A percentile compares a stretch with the other conserved stretches of the same genome.
These are phyloP conservation scores for Propsilocerus akamusi DNA, from an alignment of 1,140 invertebrate genomes.

Conservation along the genomic window DNA sequence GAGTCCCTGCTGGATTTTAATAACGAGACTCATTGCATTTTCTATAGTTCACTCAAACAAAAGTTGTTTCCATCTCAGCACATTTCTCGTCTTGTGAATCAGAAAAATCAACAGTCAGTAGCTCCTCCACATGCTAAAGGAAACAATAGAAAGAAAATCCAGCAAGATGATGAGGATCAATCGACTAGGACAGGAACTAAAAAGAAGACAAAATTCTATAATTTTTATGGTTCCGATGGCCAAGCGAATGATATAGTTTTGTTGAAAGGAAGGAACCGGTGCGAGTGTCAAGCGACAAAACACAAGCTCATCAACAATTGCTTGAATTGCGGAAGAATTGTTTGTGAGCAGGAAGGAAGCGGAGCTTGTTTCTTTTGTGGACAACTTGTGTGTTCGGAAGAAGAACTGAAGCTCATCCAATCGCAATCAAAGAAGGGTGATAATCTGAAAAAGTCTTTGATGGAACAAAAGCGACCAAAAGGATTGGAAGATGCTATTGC, in stretches of 20 bases:
- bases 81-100: too few species aligned
- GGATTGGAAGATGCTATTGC: conserved; percentile 48
- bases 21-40: conserved; percentile 8
- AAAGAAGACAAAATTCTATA: conserved; percentile 59
- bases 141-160: conserved; percentile 19
- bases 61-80: background rate
- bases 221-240: conserved; percentile 53
- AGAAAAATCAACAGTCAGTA: too few species aligned
- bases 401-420: conserved; percentile 48
- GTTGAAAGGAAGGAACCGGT: conserved; percentile 59
- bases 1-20: conserved; percentile 6
- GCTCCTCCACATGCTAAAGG: conserved; percentile 24
- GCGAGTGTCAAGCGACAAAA: conserved; percentile 81
- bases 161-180: conserved; percentile 8
- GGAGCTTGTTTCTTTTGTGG: conserved; percentile 91
- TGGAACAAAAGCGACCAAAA: conserved; percentile 34
- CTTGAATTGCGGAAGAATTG: conserved; percentile 78
- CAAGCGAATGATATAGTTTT: conserved; percentile 38
- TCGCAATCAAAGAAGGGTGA: conserved; percentile 47
- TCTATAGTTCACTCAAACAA: background rate
- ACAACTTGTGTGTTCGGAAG: conserved; percentile 54
- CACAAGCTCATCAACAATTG: conserved; percentile 91
- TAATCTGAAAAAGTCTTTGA: conserved; percentile 46
- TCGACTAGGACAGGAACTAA: conserved; percentile 23
- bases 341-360: conserved; percentile 90